These are phyloP conservation scores for Typhlomys cinereus DNA, from an alignment of 2,113 vertebrate species.

Conservation along the genomic window DNA sequence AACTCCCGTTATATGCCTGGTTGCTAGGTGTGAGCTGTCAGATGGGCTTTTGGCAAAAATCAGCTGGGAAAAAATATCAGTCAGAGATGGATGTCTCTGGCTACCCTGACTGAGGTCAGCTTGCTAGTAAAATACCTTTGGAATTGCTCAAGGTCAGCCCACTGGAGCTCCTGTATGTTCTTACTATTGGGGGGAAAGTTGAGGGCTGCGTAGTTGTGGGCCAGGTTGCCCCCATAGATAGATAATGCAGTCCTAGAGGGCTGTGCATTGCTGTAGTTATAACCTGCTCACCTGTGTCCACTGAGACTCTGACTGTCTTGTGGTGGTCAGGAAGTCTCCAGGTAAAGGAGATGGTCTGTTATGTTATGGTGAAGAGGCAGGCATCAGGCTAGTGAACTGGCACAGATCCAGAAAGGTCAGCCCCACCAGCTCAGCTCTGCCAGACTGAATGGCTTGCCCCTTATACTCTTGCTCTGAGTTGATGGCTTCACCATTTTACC, in stretches of 20 bases:
- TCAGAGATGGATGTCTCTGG: too few relatives aligned
- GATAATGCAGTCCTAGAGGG: neutral
- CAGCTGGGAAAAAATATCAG: too few relatives aligned
- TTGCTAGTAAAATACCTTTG: too few relatives aligned
- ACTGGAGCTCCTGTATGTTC: too few relatives aligned
- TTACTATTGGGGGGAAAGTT: neutral
- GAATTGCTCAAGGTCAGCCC: too few relatives aligned
- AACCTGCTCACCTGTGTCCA: neutral
- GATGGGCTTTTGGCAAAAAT: too few relatives aligned
- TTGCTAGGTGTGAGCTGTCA: too few relatives aligned
- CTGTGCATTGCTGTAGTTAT: neutral
- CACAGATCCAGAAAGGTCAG: neutral
- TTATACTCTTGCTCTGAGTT: constrained; percentile 39
- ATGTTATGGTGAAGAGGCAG: neutral
- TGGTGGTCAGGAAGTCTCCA: neutral
- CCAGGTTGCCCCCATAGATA: too few relatives aligned
- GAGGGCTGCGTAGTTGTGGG: neutral
- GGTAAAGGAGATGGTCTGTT: neutral
- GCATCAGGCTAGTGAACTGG: neutral
- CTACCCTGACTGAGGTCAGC: too few relatives aligned
- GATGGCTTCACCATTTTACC: constrained; percentile 56
- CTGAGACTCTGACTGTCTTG: neutral
- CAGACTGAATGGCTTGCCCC: neutral
- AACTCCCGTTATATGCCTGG: too few relatives aligned
- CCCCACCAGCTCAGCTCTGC: neutral